phyloP scores from a whole-genome alignment of 2,888 invertebrate species.

The Pammene fasciana region DNA sequence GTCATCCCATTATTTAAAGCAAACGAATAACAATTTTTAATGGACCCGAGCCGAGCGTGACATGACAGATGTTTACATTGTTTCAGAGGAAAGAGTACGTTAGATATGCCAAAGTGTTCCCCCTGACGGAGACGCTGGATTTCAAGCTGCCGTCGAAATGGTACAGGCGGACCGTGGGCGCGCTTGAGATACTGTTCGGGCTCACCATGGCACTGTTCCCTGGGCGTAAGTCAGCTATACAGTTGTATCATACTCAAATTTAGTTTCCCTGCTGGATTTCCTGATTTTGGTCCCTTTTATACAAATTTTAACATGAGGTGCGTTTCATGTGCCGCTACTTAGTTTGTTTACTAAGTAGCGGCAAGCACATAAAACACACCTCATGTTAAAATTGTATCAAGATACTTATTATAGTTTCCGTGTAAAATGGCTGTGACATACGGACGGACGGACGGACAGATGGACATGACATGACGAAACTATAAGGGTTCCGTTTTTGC shows the following conservation, averaged over 20 bases:
- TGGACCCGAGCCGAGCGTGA: slow-evolving; percentile 10
- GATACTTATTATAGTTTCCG: too few relatives aligned
- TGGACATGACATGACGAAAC: too few relatives aligned
- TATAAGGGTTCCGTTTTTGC: too few relatives aligned
- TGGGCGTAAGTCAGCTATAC: slow-evolving; percentile 86
- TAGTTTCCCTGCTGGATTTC: too few relatives aligned
- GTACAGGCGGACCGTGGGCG: slow-evolving; percentile 93
- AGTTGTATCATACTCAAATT: neutral
- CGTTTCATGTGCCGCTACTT: too few relatives aligned
- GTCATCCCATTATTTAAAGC: neutral
- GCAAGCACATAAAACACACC: too few relatives aligned
- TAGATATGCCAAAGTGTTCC: slow-evolving; percentile 98
- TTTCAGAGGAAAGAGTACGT: slow-evolving; percentile 96
- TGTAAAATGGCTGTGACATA: too few relatives aligned
- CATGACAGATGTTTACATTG: slow-evolving; percentile 34
- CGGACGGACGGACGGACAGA: too few relatives aligned
- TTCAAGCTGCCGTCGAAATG: slow-evolving; percentile 96
- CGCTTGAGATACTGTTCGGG: slow-evolving; percentile 93
- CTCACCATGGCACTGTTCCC: slow-evolving; percentile 92
- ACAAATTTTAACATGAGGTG: too few relatives aligned
- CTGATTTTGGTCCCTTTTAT: too few relatives aligned
- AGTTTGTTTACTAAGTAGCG: too few relatives aligned
- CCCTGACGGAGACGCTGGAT: slow-evolving; percentile 90
- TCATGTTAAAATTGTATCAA: too few relatives aligned
- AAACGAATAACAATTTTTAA: neutral